Conservation (phyloP, 2,113 vertebrate genomes). For the Leucoraja erinaceus region DNA sequence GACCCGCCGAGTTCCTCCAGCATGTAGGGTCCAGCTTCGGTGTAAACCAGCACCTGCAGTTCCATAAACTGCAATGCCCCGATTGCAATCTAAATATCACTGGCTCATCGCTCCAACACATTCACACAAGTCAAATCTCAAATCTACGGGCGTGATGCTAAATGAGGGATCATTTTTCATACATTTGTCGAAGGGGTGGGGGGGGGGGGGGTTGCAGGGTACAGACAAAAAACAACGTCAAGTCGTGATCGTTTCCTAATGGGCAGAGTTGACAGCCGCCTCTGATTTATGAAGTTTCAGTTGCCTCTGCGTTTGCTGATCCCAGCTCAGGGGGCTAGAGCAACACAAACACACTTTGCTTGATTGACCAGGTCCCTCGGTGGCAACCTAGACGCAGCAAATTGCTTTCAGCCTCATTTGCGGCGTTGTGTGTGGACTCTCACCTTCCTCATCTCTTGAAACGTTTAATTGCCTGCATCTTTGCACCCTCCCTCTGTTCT, state of each 20-base stretch:
- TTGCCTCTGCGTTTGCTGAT: conserved; percentile 18
- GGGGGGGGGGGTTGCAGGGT: background rate
- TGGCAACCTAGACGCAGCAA: background rate
- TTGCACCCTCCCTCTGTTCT: conserved; percentile 13
- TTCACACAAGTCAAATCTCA: background rate
- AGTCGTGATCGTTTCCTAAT: background rate
- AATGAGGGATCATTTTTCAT: too few species aligned
- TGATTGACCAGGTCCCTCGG: conserved; percentile 20
- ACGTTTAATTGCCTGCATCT: conserved; percentile 32
- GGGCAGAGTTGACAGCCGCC: background rate
- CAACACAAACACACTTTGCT: conserved; percentile 4
- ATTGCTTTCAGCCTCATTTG: conserved; percentile 34
- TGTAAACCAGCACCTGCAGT: too few species aligned
- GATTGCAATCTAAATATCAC: background rate
- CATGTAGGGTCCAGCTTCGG: too few species aligned
- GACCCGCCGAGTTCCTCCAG: too few species aligned
- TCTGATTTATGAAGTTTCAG: conserved; percentile 35
- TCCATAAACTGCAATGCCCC: background rate
- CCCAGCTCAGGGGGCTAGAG: background rate
- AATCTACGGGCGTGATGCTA: background rate
- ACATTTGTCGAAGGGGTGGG: background rate
- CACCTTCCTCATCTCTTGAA: background rate
- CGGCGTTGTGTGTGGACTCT: conserved; percentile 5
- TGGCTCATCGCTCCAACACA: too few species aligned
- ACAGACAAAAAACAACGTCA: background rate